Conservation (phyloP, 1,140 invertebrate species). For the Nephotettix cincticeps region DNA sequence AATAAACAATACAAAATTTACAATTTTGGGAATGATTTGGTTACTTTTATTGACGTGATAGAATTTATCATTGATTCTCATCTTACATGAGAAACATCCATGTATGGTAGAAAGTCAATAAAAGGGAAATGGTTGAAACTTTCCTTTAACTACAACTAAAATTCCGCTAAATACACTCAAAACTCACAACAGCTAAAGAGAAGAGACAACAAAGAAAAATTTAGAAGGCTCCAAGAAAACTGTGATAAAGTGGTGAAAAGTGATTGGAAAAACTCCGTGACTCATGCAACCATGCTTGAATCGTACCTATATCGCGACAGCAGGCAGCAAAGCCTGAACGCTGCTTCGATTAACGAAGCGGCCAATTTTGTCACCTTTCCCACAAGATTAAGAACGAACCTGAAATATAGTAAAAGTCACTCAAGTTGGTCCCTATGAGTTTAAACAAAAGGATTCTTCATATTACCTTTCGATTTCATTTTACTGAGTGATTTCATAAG, state of each 20-base stretch:
- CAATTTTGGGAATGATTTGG: no score
- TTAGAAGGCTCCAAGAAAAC: not conserved
- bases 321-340: conserved; percentile 63
- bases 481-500: no score
- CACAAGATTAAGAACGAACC: conserved; percentile 32
- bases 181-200: not conserved
- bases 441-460: no score
- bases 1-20: no score
- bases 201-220: not conserved
- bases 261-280: not conserved
- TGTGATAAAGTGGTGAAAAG: not conserved
- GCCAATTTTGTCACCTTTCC: conserved; percentile 61
- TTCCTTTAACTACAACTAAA: no score
- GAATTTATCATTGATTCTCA: no score
- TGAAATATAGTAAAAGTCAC: conserved; percentile 25
- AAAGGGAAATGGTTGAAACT: no score
- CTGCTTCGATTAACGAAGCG: conserved; percentile 61
- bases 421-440: not conserved
- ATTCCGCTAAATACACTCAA: not conserved
- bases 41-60: no score
- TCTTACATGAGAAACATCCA: no score
- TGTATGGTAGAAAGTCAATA: no score
- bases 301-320: conserved; percentile 57
- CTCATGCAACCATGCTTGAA: conserved; percentile 27
- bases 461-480: no score